Evolutionary conservation across 2,797 vertebrate species (phyloP), one percentile per base, ranked within the genome.

Genomic region (Sebastes kiyomatsui): DNA sequence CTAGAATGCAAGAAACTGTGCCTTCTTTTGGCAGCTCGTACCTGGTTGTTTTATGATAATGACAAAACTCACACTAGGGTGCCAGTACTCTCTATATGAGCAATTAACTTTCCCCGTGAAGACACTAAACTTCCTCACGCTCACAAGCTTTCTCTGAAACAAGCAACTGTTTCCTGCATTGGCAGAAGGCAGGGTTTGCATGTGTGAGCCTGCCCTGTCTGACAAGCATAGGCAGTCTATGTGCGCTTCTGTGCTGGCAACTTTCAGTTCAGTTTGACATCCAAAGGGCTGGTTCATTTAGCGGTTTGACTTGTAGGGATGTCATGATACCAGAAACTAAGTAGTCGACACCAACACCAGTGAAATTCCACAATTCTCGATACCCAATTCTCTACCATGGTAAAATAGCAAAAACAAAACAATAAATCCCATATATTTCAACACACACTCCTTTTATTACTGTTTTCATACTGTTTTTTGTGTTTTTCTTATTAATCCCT

Each of bases 141-240:
- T 77, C 52, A 27, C 42, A 49, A 38, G 52, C 30, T 4, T 79
- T 79, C 54, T 71, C 22, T 52, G 58, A 16, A 22, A 22, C 25
- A 35, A 71, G 65, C 60, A 70, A 55, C 62, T 18, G 30, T 52
- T 81, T 86, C 79, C 62, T 61, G 61, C 35, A 61, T 49, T 20
- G 32, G 54, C 16, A 61, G 67, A 80, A 70, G 5, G 55, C 30
- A 46, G 13, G 4, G 28, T 65, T 54, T 72, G 25, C 81, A 54
- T 81, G 83, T 68, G 71, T 65, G 55, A 82, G 66, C 75, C 46
- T 84, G 79, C 65, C 75, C 65, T 5, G 13, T 28, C 77, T 56
- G 81, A 75, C 70, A 25, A 35, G 20, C 27, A 55, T 13, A 28
- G 6, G 72, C 22, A 3, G 27, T 67, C 33, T 46, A 3, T 82